A percentile compares a stretch with the other conserved stretches of the same genome.
These are phyloP conservation scores for Pararge aegeria DNA, from an alignment of 1,140 invertebrate species.

Conservation along the genomic window DNA sequence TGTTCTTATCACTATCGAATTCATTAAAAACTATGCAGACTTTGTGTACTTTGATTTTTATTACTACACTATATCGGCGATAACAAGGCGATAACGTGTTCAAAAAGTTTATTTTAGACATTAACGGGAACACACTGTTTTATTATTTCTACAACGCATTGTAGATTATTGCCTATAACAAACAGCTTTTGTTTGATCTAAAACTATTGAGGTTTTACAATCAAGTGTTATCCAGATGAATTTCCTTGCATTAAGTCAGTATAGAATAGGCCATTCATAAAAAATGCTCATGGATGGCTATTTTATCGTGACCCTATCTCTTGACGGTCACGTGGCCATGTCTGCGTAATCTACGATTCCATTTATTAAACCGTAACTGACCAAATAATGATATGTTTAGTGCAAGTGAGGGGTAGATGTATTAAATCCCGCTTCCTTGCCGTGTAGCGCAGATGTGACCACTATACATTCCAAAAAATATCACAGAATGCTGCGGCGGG, in stretches of 20 bases:
- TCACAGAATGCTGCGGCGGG: not conserved
- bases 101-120: not conserved
- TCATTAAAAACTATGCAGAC: slow-evolving; percentile 7
- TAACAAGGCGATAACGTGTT: not conserved
- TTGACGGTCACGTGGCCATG: not conserved
- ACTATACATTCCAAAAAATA: not conserved
- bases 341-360: not conserved
- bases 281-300: too few species aligned
- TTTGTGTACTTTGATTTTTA: not conserved
- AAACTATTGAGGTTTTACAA: too few species aligned
- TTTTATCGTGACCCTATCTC: not conserved
- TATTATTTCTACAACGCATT: too few species aligned
- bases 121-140: not conserved
- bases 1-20: slow-evolving; percentile 2
- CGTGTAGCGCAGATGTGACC: not conserved
- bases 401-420: not conserved
- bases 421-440: not conserved
- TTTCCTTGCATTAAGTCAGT: too few species aligned
- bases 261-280: not conserved
- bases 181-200: too few species aligned
- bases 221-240: too few species aligned
- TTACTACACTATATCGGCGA: not conserved
- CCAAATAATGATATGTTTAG: slow-evolving; percentile 2
- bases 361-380: not conserved
- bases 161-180: too few species aligned